Percentiles rank a stretch among this genome's conserved stretches.
phyloP scores from a whole-genome alignment of 2,113 vertebrate genomes.

The Forbesichthys agassizii region DNA sequence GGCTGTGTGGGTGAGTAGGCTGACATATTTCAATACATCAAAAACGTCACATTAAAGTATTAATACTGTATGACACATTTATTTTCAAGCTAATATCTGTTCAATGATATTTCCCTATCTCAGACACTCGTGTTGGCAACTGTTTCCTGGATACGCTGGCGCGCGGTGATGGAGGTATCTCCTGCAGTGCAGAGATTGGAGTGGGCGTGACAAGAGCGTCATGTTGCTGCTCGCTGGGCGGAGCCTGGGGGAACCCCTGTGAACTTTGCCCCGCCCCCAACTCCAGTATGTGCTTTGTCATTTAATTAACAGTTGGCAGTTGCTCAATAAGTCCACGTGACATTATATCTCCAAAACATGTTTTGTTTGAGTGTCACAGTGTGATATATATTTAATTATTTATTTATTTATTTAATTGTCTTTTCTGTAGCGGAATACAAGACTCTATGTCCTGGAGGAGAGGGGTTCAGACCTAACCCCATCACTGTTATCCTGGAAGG shows the following conservation, averaged over 20 bases:
- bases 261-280: slow-evolving; percentile 88
- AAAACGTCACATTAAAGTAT: not conserved
- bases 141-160: slow-evolving; percentile 87
- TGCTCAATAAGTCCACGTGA: too few species aligned
- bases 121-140: slow-evolving; percentile 89
- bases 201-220: slow-evolving; percentile 87
- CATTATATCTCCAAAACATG: not conserved
- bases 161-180: slow-evolving; percentile 88
- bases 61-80: not conserved
- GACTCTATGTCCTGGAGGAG: slow-evolving; percentile 90
- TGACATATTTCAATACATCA: not conserved
- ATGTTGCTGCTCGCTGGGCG: slow-evolving; percentile 90
- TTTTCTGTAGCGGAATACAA: slow-evolving; percentile 86
- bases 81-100: not conserved
- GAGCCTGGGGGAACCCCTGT: slow-evolving; percentile 92
- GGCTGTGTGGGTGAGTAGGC: slow-evolving; percentile 89
- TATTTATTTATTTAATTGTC: slow-evolving; percentile 3
- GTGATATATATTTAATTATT: not conserved
- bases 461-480: slow-evolving; percentile 91
- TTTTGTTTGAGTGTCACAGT: not conserved
- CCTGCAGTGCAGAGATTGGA: slow-evolving; percentile 87
- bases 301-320: not conserved
- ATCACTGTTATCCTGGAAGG: slow-evolving; percentile 94
- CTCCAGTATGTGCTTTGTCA: slow-evolving; percentile 76
- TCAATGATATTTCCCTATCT: not conserved